Conservation (phyloP, 2,797 vertebrate species). For the Characodon lateralis region DNA sequence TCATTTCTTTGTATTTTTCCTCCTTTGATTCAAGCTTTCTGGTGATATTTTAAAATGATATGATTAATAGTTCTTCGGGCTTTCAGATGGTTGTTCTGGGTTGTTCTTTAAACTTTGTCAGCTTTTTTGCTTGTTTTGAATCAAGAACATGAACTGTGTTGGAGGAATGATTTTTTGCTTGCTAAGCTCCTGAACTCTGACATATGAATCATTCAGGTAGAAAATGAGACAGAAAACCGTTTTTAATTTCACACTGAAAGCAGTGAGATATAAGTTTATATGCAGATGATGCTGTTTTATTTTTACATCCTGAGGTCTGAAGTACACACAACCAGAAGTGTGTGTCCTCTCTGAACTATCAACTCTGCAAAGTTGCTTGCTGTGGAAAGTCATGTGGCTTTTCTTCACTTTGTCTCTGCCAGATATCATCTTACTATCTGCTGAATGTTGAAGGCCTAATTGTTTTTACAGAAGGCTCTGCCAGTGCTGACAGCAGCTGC, state of each 20-base stretch:
- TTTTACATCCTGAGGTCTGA: neutral
- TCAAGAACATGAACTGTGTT: neutral
- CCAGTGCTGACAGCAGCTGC: conserved; percentile 46
- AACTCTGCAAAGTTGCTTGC: conserved; percentile 9
- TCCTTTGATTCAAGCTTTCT: neutral
- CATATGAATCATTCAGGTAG: neutral
- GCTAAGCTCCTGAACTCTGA: neutral
- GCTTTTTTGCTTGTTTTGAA: neutral
- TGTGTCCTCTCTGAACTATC: neutral
- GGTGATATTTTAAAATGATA: too few relatives aligned
- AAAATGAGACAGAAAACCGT: neutral
- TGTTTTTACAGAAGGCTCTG: conserved; percentile 48
- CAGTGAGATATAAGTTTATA: neutral
- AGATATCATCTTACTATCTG: conserved; percentile 46
- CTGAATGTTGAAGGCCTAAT: conserved; percentile 66
- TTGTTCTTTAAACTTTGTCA: neutral
- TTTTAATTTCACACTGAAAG: neutral
- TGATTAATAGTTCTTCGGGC: too few relatives aligned
- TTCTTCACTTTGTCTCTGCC: conserved; percentile 16
- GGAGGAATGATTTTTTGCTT: neutral
- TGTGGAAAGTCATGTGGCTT: conserved; percentile 33
- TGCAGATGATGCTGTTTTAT: neutral
- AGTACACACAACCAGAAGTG: neutral
- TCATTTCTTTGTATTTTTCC: neutral
- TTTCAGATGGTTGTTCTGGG: neutral